Percentiles rank a stretch among this genome's conserved stretches.
phyloP scores from a whole-genome alignment of 2,113 vertebrate species.

The Fulica atra region DNA sequence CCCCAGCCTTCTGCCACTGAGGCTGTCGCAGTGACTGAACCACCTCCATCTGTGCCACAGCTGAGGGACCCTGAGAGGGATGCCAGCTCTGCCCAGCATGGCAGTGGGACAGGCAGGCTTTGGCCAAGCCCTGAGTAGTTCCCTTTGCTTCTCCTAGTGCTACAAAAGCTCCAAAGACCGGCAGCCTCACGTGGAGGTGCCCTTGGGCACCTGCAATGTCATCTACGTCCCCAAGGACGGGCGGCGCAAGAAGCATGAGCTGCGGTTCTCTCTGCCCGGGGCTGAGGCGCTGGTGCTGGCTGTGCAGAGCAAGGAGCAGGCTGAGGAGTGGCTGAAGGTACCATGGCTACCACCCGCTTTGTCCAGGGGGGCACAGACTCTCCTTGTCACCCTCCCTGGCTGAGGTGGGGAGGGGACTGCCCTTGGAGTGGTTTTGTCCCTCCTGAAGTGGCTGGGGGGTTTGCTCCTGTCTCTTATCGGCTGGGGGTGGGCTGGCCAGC shows the following conservation, averaged over 20 bases:
- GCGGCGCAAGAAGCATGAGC: conserved; percentile 92
- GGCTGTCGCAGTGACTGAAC: not conserved
- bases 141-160: conserved; percentile 77
- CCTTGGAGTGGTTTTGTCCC: not conserved
- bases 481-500: not conserved
- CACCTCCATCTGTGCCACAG: not conserved
- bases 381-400: not conserved
- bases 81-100: rapidly evolving
- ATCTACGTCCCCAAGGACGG: conserved; percentile 93
- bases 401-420: not conserved
- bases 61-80: not conserved
- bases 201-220: conserved; percentile 85
- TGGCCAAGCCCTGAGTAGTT: not conserved
- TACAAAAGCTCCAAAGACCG: conserved; percentile 96
- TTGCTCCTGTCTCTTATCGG: not conserved
- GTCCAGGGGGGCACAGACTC: rapidly evolving
- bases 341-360: rapidly evolving
- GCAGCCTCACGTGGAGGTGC: conserved; percentile 86
- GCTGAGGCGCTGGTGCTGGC: conserved; percentile 91
- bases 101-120: not conserved
- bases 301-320: conserved; percentile 95
- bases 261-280: conserved; percentile 89
- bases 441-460: not conserved
- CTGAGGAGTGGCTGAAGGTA: conserved; percentile 97
- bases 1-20: rapidly evolving